phyloP scores from a whole-genome alignment of 30 jellyfish, hydroid and myxozoan species.

The Hydractinia symbiolongicarpus region DNA sequence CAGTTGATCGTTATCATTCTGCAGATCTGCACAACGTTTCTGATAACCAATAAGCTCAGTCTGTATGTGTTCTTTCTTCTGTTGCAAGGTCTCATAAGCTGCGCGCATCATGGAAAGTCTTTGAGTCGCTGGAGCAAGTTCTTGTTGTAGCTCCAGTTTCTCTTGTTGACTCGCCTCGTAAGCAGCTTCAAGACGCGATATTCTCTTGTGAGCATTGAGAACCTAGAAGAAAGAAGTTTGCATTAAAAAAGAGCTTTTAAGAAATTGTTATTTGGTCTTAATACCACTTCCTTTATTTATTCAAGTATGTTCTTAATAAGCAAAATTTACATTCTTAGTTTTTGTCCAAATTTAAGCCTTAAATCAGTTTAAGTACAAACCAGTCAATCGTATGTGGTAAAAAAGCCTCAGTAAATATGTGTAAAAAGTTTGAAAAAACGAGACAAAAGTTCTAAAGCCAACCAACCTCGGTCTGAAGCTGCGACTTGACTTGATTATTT shows the following conservation, averaged over 20 bases:
- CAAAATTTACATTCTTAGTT: too few relatives aligned
- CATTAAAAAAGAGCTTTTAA: neutral
- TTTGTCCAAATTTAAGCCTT: too few relatives aligned
- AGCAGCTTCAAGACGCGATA: slow-evolving; percentile 98
- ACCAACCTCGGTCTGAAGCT: slow-evolving; percentile 76
- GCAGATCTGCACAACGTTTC: slow-evolving; percentile 79
- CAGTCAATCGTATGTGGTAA: too few relatives aligned
- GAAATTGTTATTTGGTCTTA: too few relatives aligned
- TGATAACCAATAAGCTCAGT: slow-evolving; percentile 68
- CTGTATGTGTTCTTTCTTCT: slow-evolving; percentile 91
- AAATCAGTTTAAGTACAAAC: too few relatives aligned
- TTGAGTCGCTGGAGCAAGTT: slow-evolving; percentile 98
- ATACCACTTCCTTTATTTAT: too few relatives aligned
- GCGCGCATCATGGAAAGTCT: slow-evolving; percentile 93
- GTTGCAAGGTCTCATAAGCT: slow-evolving; percentile 95
- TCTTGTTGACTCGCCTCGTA: slow-evolving; percentile 96
- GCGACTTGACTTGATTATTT: slow-evolving; percentile 73
- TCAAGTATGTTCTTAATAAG: too few relatives aligned
- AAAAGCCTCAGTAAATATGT: too few relatives aligned
- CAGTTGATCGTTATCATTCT: slow-evolving; percentile 71
- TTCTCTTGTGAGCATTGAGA: slow-evolving; percentile 87
- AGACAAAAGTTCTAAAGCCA: neutral
- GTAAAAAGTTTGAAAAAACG: too few relatives aligned
- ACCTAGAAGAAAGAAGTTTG: slow-evolving; percentile 13
- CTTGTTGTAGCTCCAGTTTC: slow-evolving; percentile 95